Percentiles rank a stretch among this genome's conserved stretches.
Evolutionary conservation across 1,140 invertebrate species (phyloP).

Genomic region (Rhizoglyphus robini): DNA sequence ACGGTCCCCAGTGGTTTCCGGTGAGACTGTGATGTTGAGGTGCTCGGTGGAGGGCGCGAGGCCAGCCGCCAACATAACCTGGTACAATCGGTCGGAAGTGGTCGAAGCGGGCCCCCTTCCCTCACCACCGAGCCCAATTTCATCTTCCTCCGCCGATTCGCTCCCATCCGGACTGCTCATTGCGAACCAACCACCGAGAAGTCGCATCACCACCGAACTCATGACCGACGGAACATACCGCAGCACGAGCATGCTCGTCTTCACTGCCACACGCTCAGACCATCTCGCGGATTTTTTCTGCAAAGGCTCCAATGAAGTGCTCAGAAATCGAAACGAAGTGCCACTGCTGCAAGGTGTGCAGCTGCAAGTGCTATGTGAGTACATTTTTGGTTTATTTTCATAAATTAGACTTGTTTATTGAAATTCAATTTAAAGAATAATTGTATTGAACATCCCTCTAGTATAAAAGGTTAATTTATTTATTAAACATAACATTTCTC

Average conservation of each 20-base stretch:
- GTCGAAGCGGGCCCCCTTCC: conserved; percentile 23
- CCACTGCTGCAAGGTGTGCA: conserved; percentile 26
- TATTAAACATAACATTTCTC: no score
- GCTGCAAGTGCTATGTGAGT: conserved; percentile 29
- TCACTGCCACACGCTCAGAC: conserved; percentile 27
- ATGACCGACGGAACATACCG: conserved; percentile 28
- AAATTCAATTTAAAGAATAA: no score
- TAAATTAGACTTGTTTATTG: no score
- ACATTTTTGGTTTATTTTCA: not conserved
- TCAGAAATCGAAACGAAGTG: conserved; percentile 25
- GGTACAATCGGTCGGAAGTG: conserved; percentile 28
- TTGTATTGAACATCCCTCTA: no score
- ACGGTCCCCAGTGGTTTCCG: conserved; percentile 26
- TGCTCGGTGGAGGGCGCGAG: conserved; percentile 28
- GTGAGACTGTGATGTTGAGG: conserved; percentile 28
- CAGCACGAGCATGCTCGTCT: conserved; percentile 26
- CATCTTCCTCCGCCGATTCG: not conserved
- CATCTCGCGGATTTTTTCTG: conserved; percentile 29
- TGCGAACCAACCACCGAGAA: not conserved
- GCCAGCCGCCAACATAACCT: conserved; percentile 29
- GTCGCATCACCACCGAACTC: conserved; percentile 22
- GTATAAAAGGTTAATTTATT: no score
- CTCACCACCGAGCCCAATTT: not conserved
- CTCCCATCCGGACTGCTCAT: no score
- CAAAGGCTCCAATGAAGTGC: conserved; percentile 28